Evolutionary conservation across 2,113 vertebrate genomes (phyloP).

Genomic region (Carlito syrichta): DNA sequence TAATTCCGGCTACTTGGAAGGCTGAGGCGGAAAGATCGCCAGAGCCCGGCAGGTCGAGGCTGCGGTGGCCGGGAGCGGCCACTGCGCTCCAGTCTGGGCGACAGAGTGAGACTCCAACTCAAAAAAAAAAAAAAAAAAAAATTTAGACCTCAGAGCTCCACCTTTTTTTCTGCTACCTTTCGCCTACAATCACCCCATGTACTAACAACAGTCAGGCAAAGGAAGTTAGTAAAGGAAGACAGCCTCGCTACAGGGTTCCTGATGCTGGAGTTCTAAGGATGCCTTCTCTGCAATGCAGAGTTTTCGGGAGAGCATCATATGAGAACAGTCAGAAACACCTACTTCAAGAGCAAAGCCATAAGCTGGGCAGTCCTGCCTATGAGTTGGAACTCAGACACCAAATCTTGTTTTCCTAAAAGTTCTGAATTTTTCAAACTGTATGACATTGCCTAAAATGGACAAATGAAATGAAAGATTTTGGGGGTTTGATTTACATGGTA

Average conservation of each 20-base stretch:
- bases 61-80: too few relatives aligned
- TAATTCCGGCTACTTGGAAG: too few relatives aligned
- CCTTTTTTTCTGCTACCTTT: neutral
- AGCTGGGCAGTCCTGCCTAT: neutral
- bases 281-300: neutral
- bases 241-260: neutral
- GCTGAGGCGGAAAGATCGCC: too few relatives aligned
- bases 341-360: neutral
- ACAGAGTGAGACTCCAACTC: too few relatives aligned
- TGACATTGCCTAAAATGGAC: neutral
- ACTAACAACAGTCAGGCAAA: neutral
- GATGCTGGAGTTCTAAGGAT: neutral
- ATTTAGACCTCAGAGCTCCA: neutral
- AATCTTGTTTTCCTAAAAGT: neutral
- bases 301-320: neutral
- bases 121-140: too few relatives aligned
- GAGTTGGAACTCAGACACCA: neutral
- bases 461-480: neutral
- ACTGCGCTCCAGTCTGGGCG: too few relatives aligned
- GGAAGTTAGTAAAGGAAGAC: neutral
- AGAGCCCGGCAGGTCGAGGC: too few relatives aligned
- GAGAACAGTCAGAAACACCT: neutral
- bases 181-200: neutral
- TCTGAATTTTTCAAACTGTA: neutral
- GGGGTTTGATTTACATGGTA: neutral